phyloP scores from a whole-genome alignment of 2,113 vertebrate genomes.

The Apteryx owenii region DNA sequence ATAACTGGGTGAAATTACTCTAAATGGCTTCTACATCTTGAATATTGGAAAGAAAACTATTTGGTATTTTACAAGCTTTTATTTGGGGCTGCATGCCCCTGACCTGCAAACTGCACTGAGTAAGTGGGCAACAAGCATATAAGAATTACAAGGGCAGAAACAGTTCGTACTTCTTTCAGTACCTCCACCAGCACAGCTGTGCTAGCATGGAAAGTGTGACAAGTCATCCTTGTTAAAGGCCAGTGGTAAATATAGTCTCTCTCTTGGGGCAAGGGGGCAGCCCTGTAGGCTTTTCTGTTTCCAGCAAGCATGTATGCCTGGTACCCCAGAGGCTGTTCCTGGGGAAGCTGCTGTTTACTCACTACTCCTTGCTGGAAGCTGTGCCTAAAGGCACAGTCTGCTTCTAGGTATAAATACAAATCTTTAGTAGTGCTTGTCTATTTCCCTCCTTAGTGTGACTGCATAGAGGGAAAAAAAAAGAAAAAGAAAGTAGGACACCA shows the following conservation, averaged over 20 bases:
- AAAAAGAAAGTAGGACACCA: not conserved
- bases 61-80: not conserved
- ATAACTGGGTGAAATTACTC: not conserved
- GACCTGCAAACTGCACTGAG: not conserved
- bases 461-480: not conserved
- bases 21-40: not conserved
- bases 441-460: not conserved
- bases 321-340: not conserved
- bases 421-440: not conserved
- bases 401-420: slow-evolving; percentile 12
- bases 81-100: too few relatives aligned
- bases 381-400: not conserved
- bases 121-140: not conserved
- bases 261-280: not conserved
- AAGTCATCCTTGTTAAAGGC: not conserved
- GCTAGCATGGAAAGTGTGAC: not conserved
- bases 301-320: fast-evolving
- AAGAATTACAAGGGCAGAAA: not conserved
- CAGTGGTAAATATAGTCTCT: fast-evolving
- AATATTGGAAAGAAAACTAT: not conserved
- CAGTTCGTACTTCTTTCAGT: not conserved
- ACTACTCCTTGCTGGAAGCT: not conserved
- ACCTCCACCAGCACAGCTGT: not conserved
- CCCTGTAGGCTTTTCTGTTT: not conserved
- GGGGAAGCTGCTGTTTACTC: not conserved